Evolutionary conservation across 2,888 invertebrate genomes (phyloP).

Genomic region (Villa cingulata): DNA sequence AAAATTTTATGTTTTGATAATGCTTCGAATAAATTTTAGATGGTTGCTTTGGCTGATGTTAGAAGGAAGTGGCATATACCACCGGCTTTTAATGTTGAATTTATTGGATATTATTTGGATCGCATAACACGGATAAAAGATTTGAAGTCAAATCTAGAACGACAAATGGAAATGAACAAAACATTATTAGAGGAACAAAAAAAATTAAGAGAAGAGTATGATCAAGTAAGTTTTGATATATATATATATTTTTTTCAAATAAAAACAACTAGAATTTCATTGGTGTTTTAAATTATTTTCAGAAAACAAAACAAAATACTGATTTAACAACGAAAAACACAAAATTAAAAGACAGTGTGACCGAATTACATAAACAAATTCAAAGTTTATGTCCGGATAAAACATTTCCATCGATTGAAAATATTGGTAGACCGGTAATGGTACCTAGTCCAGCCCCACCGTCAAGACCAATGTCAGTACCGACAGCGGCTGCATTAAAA

Average conservation of each 20-base stretch:
- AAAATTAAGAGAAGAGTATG: constrained; percentile 59
- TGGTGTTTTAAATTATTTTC: constrained; percentile 13
- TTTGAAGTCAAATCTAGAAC: constrained; percentile 62
- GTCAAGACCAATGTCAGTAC: constrained; percentile 56
- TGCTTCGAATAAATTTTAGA: constrained; percentile 23
- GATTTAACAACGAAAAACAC: constrained; percentile 49
- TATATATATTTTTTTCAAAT: not conserved
- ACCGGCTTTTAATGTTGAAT: constrained; percentile 88
- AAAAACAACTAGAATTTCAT: too few species aligned
- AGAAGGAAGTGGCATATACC: constrained; percentile 89
- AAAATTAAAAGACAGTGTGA: constrained; percentile 45
- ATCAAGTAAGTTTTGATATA: constrained; percentile 42
- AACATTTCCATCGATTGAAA: constrained; percentile 44
- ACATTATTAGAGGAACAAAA: constrained; percentile 67
- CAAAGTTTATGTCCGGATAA: constrained; percentile 46
- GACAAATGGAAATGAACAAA: constrained; percentile 59
- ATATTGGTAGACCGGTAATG: constrained; percentile 36
- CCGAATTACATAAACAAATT: constrained; percentile 48
- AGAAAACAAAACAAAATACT: constrained; percentile 46
- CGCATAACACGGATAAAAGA: constrained; percentile 68
- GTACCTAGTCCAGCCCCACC: constrained; percentile 26
- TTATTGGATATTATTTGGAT: constrained; percentile 86
- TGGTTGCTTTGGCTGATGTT: constrained; percentile 68
- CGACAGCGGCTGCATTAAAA: constrained; percentile 71
- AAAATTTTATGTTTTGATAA: not conserved